Base-by-base conservation (phyloP, 1,140 invertebrate species). In the Vollenhovia emeryi region DNA sequence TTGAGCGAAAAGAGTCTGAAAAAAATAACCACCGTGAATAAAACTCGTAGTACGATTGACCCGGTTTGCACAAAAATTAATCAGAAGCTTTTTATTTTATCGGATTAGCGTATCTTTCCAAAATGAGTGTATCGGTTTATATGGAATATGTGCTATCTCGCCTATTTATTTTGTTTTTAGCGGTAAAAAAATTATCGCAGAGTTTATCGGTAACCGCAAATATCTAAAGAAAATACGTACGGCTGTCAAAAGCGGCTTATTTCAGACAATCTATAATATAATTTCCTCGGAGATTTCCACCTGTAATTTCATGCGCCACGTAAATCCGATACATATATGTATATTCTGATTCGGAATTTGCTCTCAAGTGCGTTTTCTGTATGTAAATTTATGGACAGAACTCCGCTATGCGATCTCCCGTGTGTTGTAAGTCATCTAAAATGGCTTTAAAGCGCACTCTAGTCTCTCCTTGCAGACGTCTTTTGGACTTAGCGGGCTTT, bases 61-160 rank as follows among this genome's bases (percentile, higher is more conserved):
- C 55, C 1, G 45, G 36, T 76, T 62, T n/a, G 18, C 15, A 30
- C 13, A 30, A 45, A 76, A 43, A 76, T 62, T 60, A 62, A 59
- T 6, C 24, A 43, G 18, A 40, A 62, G 21, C 33, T 43, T 57
- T 62, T 24, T 18, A 24, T 40, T 62, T 76, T 62, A 76, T 76
- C 33, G 24, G 24, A 60, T 62, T 62, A 76, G 18, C 18, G 24
- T 13, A 60, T 43, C 36, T 75, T 59, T 40, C 2, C 36, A 30
- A 36, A 36, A 76, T 76, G 43, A 76, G 7, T 30, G 0, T 30
- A 15, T 3, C 21, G 13, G 24, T 75, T 57, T 75, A 57, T 57
- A 21, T 57, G 13, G 1, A 36, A 57, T 40, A 24, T 40, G 13
- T 18, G 5, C 4, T 36, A 15, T 18, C 3, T 36, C 13, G 7